Percentiles rank a stretch among this genome's conserved stretches.
phyloP scores from a whole-genome alignment of 2,797 vertebrate genomes.

The Tympanoctomys barrerae region DNA sequence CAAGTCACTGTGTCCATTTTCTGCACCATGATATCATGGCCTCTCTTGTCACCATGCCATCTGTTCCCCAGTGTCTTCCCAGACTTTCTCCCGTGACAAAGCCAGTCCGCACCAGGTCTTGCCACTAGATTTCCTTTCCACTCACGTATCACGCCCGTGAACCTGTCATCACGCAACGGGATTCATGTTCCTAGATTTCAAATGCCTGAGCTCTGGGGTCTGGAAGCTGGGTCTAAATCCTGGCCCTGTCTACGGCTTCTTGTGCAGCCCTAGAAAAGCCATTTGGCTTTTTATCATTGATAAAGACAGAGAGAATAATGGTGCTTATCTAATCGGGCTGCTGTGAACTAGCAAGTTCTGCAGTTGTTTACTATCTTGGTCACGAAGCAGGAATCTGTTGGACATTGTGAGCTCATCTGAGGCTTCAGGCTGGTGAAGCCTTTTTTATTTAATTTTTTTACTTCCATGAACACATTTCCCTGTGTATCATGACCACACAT shows the following conservation, averaged over 20 bases:
- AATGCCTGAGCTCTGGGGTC: neutral
- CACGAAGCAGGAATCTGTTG: neutral
- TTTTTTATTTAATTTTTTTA: neutral
- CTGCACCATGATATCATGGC: neutral
- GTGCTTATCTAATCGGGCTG: neutral
- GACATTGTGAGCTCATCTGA: neutral
- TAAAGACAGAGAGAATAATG: neutral
- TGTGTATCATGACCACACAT: neutral
- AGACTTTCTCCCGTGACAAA: neutral
- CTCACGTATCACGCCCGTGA: neutral
- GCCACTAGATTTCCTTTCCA: neutral
- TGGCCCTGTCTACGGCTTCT: neutral
- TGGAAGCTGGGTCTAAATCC: constrained; percentile 12
- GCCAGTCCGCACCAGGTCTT: neutral
- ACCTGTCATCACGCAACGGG: neutral
- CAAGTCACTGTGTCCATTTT: neutral
- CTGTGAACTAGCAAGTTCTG: neutral
- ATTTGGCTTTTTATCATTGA: neutral
- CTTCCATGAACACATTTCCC: neutral
- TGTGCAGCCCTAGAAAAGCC: neutral
- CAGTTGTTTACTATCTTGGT: neutral
- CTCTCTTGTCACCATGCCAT: neutral
- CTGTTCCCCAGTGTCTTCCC: neutral
- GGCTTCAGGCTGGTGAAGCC: neutral
- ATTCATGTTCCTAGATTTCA: neutral